These are phyloP conservation scores for Pardalotus punctatus DNA, from an alignment of 2,113 vertebrate species.

Conservation along the genomic window DNA sequence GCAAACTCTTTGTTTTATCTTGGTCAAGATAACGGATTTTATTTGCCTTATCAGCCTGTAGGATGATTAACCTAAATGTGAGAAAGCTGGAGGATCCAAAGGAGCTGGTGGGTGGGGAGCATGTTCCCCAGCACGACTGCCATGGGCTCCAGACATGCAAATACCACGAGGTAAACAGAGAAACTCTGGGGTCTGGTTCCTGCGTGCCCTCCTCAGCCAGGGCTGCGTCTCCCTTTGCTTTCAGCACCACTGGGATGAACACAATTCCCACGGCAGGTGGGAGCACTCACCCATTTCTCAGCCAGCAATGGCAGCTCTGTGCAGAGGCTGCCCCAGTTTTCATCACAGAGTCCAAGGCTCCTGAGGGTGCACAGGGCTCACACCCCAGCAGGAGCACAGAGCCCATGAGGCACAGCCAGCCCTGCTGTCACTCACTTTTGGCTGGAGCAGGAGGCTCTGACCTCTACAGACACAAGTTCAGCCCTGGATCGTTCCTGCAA, in stretches of 20 bases:
- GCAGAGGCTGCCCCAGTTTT: background rate
- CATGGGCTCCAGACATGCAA: conserved; percentile 6
- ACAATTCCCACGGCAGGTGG: background rate
- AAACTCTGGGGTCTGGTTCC: background rate
- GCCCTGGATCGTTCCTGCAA: background rate
- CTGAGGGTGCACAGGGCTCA: background rate
- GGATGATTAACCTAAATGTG: conserved; percentile 41
- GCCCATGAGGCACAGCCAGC: background rate
- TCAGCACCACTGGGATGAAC: background rate
- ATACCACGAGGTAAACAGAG: background rate
- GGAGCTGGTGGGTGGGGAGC: background rate
- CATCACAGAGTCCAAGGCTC: background rate
- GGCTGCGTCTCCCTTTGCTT: background rate
- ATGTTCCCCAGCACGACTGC: background rate
- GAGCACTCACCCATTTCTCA: fast-evolving
- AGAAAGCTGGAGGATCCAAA: conserved; percentile 20
- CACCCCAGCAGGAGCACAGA: background rate
- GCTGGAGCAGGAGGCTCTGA: background rate
- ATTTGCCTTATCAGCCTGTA: conserved; percentile 51
- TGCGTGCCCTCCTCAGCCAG: background rate
- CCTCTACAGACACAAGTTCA: fast-evolving
- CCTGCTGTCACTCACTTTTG: background rate
- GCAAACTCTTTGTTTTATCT: conserved; percentile 41
- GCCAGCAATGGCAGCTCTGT: background rate
- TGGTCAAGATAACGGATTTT: conserved; percentile 47